phyloP scores from a whole-genome alignment of 2,797 vertebrate genomes.

The Hippoglossus hippoglossus region DNA sequence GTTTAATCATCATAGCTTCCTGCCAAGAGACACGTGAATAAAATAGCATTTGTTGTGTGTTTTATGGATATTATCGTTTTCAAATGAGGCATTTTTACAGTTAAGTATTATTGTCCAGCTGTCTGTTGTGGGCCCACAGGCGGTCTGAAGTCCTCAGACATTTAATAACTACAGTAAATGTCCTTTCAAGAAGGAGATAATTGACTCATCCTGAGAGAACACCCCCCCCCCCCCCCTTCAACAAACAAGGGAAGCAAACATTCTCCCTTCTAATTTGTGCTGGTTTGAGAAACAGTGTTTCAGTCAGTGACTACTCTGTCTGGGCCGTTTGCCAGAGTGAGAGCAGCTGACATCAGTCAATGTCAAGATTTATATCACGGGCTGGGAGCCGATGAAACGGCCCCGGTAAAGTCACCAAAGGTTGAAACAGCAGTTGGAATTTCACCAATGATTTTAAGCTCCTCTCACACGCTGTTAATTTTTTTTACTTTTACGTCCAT shows the following conservation, averaged over 20 bases:
- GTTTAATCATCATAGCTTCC: not conserved
- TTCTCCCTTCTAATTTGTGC: constrained; percentile 29
- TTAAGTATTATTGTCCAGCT: not conserved
- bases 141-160: not conserved
- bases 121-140: not conserved
- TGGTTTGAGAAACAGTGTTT: constrained; percentile 13
- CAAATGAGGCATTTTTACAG: too few relatives aligned
- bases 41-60: too few relatives aligned
- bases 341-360: constrained; percentile 44
- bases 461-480: not conserved
- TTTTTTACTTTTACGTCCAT: not conserved
- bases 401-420: constrained; percentile 4
- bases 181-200: constrained; percentile 10
- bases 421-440: not conserved
- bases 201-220: constrained; percentile 13
- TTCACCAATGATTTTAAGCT: not conserved
- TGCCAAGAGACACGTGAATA: too few relatives aligned
- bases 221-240: not conserved
- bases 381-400: constrained; percentile 10
- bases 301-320: constrained; percentile 14
- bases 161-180: not conserved
- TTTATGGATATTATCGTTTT: too few relatives aligned
- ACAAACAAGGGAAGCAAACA: constrained; percentile 4
- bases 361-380: constrained; percentile 46
- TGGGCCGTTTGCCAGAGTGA: constrained; percentile 37